These are phyloP conservation scores for Zosterops hypoxanthus DNA, from an alignment of 2,113 vertebrate genomes.

Conservation along the genomic window DNA sequence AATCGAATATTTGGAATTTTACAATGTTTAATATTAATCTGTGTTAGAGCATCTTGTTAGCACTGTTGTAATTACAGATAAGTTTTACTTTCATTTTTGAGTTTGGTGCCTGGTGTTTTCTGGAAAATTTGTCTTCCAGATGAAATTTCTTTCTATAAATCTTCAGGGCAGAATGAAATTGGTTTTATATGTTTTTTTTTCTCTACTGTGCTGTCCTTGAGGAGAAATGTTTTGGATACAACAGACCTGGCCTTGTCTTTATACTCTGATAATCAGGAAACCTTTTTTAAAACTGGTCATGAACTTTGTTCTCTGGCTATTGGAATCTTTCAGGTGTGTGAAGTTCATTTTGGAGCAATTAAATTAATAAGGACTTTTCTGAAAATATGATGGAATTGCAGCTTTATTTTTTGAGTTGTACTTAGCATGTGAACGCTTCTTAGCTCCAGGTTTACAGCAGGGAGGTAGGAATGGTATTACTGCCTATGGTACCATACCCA, in stretches of 20 bases:
- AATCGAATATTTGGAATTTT: not conserved
- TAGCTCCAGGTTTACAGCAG: not conserved
- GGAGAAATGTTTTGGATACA: not conserved
- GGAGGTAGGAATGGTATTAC: not conserved
- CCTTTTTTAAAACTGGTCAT: not conserved
- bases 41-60: not conserved
- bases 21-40: not conserved
- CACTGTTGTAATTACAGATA: not conserved
- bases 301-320: not conserved
- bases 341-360: not conserved
- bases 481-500: not conserved
- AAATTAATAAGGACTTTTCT: not conserved
- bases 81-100: not conserved
- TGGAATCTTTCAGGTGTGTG: not conserved
- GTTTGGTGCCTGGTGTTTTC: not conserved
- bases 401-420: not conserved
- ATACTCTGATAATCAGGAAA: not conserved
- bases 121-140: not conserved
- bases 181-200: not conserved
- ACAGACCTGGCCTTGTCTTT: not conserved
- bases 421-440: not conserved
- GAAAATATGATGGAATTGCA: not conserved
- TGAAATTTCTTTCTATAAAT: not conserved
- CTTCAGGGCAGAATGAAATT: not conserved
- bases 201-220: not conserved